phyloP scores from a whole-genome alignment of 23 tunicate species.

The Styela clava region DNA sequence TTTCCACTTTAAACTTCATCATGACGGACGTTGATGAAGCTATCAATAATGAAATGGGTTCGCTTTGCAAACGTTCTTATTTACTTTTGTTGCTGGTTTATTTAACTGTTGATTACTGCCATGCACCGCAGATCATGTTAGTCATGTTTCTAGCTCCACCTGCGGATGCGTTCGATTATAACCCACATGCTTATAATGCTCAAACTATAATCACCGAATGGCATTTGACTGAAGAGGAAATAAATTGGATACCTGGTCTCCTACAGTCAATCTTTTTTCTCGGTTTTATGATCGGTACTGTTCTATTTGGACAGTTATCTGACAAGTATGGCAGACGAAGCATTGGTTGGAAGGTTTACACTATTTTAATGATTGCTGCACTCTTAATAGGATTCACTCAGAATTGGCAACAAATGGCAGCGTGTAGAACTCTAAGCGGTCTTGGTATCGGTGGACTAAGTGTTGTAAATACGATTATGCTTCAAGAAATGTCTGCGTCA shows the following conservation, averaged over 20 bases:
- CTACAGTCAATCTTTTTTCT: constrained; percentile 25
- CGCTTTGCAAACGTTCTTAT: not conserved
- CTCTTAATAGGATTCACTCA: constrained; percentile 4
- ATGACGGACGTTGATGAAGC: constrained; percentile 10
- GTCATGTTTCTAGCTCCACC: constrained; percentile 27
- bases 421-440: constrained; percentile 5
- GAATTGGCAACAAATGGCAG: constrained; percentile 30
- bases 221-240: constrained; percentile 13
- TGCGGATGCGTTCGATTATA: constrained; percentile 6
- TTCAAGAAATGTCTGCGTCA: constrained; percentile 21
- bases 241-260: constrained; percentile 22
- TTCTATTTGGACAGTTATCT: constrained; percentile 29
- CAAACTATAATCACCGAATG: constrained; percentile 8
- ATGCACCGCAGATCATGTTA: constrained; percentile 16
- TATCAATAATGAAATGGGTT: constrained; percentile 13
- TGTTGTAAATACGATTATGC: constrained; percentile 21
- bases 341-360: constrained; percentile 28
- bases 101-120: not conserved
- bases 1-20: no score
- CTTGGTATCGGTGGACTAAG: constrained; percentile 30
- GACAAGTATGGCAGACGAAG: constrained; percentile 17
- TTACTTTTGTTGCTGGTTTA: not conserved
- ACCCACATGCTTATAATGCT: constrained; percentile 8
- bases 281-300: constrained; percentile 30
- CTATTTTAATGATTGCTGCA: not conserved